Conservation (phyloP, 1,140 invertebrate genomes). For the Notospermus geniculatus region DNA sequence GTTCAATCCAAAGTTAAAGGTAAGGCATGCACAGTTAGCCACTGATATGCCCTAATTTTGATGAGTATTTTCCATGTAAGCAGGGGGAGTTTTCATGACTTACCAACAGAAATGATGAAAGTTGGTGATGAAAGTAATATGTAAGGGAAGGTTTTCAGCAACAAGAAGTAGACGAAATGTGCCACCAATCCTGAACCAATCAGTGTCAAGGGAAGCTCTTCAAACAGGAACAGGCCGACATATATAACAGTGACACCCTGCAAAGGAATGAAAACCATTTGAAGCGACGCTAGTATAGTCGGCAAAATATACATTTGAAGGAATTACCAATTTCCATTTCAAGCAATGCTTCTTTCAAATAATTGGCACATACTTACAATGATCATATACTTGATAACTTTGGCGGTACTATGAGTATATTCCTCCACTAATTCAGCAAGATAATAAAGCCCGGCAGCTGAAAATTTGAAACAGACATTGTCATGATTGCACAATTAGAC, state of each 20-base stretch:
- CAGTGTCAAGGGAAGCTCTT: constrained; percentile 71
- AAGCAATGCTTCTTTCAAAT: no score
- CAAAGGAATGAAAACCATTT: constrained; percentile 42
- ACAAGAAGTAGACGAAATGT: constrained; percentile 67
- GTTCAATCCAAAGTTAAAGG: no score
- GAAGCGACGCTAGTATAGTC: neutral
- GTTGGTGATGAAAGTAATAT: constrained; percentile 69
- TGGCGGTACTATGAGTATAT: constrained; percentile 75
- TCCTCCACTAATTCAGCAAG: constrained; percentile 87
- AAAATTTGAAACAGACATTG: no score
- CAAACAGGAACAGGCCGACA: constrained; percentile 73
- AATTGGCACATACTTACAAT: constrained; percentile 65
- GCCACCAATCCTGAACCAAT: constrained; percentile 69
- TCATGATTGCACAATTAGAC: no score
- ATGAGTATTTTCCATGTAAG: no score
- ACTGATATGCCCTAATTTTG: no score
- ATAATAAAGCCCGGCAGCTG: constrained; percentile 83
- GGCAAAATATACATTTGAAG: no score
- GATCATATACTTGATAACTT: constrained; percentile 73
- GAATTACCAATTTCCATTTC: no score
- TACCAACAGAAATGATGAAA: constrained; percentile 68
- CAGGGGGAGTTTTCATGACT: no score
- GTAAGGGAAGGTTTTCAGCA: constrained; percentile 77
- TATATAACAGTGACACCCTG: constrained; percentile 70
- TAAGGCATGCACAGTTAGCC: no score